phyloP scores from a whole-genome alignment of 2,888 invertebrate genomes.

The Trichopoda pennipes region DNA sequence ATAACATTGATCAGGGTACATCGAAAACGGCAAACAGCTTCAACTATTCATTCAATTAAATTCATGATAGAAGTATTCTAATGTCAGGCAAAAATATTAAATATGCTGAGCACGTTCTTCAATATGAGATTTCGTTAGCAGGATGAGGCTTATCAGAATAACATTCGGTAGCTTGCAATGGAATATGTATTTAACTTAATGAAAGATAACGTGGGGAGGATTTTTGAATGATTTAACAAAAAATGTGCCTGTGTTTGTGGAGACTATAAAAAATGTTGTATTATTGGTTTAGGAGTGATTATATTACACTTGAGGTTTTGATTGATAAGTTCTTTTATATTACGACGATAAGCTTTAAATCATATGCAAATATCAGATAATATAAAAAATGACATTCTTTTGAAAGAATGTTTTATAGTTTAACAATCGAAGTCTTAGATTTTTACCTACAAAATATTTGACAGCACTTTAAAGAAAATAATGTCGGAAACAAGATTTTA shows the following conservation, averaged over 20 bases:
- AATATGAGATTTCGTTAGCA: slow-evolving; percentile 64
- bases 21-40: slow-evolving; percentile 23
- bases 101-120: slow-evolving; percentile 64
- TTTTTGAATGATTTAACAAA: background rate
- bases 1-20: slow-evolving; percentile 45
- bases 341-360: too few species aligned
- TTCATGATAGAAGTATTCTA: slow-evolving; percentile 29
- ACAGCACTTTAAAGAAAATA: too few species aligned
- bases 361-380: too few species aligned
- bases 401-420: too few species aligned
- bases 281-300: too few species aligned
- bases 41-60: slow-evolving; percentile 35
- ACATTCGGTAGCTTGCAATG: slow-evolving; percentile 42
- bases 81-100: slow-evolving; percentile 43
- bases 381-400: too few species aligned
- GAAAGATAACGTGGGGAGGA: background rate
- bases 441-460: too few species aligned
- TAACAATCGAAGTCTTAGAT: too few species aligned
- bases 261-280: too few species aligned
- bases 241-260: background rate
- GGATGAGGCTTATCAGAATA: slow-evolving; percentile 53
- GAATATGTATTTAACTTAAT: background rate
- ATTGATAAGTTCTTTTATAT: too few species aligned
- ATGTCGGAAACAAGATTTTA: too few species aligned
- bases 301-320: too few species aligned